Evolutionary conservation across 2,797 vertebrate genomes (phyloP).

Genomic region (Rachycentron canadum): DNA sequence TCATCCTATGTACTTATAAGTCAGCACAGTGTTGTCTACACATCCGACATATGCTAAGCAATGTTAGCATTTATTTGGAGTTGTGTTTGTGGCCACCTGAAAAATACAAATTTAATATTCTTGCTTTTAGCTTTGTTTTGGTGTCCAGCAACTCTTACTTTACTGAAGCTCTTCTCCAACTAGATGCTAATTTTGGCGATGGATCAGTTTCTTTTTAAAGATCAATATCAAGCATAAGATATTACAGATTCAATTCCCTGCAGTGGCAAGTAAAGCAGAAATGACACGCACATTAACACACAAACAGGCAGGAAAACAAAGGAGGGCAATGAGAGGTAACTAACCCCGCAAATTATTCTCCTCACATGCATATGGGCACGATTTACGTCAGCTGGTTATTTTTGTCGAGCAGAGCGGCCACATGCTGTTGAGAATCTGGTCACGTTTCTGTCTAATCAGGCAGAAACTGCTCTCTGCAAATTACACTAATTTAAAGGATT

Average conservation of each 20-base stretch:
- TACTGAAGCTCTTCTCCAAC: too few species aligned
- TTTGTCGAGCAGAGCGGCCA: not conserved
- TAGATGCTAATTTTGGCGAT: too few species aligned
- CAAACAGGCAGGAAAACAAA: not conserved
- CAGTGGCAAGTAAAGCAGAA: not conserved
- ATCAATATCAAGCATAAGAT: not conserved
- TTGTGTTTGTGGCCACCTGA: too few species aligned
- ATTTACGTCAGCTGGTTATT: conserved; percentile 42
- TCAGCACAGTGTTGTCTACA: not conserved
- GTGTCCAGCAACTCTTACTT: not conserved
- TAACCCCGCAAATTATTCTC: conserved; percentile 37
- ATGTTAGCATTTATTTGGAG: too few species aligned
- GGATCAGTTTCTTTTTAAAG: not conserved
- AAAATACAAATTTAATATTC: too few species aligned
- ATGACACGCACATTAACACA: not conserved
- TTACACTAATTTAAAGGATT: conserved; percentile 15
- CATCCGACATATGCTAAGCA: too few species aligned
- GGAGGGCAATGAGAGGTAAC: conserved; percentile 27
- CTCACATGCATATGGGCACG: conserved; percentile 24
- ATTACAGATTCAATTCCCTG: not conserved
- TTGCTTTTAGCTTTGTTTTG: too few species aligned
- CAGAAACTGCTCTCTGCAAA: conserved; percentile 41
- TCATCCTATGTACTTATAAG: not conserved
- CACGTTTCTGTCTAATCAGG: conserved; percentile 47
- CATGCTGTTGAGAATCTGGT: conserved; percentile 46